These are phyloP conservation scores for Triplophysa dalaica DNA, from an alignment of 2,113 vertebrate genomes.

Conservation along the genomic window DNA sequence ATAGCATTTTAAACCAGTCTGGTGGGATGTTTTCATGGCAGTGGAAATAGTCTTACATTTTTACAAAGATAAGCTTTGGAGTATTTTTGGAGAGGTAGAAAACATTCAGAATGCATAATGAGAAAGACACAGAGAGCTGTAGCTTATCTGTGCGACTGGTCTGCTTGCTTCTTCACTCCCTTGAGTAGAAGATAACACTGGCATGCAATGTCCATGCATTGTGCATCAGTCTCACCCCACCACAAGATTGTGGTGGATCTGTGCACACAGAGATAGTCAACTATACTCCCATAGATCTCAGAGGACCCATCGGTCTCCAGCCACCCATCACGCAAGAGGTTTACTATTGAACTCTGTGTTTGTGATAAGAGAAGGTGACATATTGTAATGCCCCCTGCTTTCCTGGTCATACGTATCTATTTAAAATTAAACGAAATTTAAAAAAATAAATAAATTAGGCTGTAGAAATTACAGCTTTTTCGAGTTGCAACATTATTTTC, in stretches of 20 bases:
- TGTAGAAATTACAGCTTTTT: too few species aligned
- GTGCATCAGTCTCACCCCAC: constrained; percentile 33
- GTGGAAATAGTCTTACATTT: not conserved
- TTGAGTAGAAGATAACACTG: constrained; percentile 46
- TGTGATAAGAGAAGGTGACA: not conserved
- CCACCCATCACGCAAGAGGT: constrained; percentile 8
- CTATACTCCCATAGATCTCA: constrained; percentile 70
- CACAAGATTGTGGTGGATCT: not conserved
- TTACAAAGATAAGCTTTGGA: constrained; percentile 2
- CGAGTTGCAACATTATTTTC: too few species aligned
- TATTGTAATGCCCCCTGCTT: not conserved
- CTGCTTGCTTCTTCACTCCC: constrained; percentile 32
- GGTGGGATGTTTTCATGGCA: not conserved
- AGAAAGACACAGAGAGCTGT: not conserved
- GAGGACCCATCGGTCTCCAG: constrained; percentile 50
- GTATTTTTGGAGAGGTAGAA: not conserved
- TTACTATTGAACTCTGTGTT: not conserved
- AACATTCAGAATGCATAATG: not conserved
- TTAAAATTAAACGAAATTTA: not conserved
- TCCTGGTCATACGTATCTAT: too few species aligned
- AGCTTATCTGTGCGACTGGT: constrained; percentile 27
- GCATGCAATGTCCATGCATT: constrained; percentile 72
- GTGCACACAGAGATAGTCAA: constrained; percentile 6
- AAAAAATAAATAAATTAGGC: too few species aligned
- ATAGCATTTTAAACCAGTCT: not conserved